Evolutionary conservation across 2,888 invertebrate species (phyloP).

Genomic region (Brenthis daphne): DNA sequence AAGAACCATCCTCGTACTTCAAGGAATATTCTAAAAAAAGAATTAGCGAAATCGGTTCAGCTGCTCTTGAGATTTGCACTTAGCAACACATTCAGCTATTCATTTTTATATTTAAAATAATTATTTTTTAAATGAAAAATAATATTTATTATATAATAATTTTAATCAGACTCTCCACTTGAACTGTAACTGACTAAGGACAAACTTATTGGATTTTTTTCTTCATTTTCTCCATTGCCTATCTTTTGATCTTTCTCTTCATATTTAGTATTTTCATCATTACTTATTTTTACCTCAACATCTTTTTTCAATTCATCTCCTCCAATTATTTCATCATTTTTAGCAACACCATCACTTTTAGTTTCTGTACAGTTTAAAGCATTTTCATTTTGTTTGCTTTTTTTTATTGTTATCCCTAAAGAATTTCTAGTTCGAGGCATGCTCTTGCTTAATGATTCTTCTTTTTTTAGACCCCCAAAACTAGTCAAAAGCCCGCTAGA

Average conservation of each 20-base stretch:
- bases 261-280: slow-evolving; percentile 6
- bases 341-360: slow-evolving; percentile 23
- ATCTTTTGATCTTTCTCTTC: neutral
- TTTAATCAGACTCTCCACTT: slow-evolving; percentile 63
- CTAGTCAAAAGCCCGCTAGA: slow-evolving; percentile 72
- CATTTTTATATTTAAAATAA: too few species aligned
- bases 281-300: neutral
- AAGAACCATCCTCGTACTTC: too few species aligned
- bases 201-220: slow-evolving; percentile 39
- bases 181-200: slow-evolving; percentile 69
- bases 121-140: neutral
- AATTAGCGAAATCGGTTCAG: too few species aligned
- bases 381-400: slow-evolving; percentile 20
- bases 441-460: slow-evolving; percentile 74
- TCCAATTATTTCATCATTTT: neutral
- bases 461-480: slow-evolving; percentile 81
- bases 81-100: too few species aligned
- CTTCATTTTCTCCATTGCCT: neutral
- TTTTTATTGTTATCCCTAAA: slow-evolving; percentile 70
- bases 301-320: slow-evolving; percentile 23
- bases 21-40: too few species aligned
- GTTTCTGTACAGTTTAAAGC: neutral
- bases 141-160: neutral
- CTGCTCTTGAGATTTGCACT: too few species aligned
- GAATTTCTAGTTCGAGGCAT: slow-evolving; percentile 58